A percentile compares a stretch with the other conserved stretches of the same genome.
These are phyloP conservation scores for Thymelicus acteon DNA, from an alignment of 2,888 invertebrate genomes.

Conservation along the genomic window DNA sequence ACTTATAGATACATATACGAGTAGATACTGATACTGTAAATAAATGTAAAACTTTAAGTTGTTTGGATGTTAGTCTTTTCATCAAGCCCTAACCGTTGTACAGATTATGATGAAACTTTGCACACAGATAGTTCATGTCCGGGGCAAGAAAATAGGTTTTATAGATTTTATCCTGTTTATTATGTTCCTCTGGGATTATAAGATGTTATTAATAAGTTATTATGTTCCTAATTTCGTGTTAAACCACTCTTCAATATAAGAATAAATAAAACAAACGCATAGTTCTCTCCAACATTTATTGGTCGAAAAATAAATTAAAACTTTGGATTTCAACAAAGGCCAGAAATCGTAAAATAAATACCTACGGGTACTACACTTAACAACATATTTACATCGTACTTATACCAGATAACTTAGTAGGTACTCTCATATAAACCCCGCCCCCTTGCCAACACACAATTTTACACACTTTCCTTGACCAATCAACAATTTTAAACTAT, in stretches of 20 bases:
- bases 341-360: conserved; percentile 84
- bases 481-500: conserved; percentile 61
- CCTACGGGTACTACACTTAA: conserved; percentile 79
- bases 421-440: conserved; percentile 59
- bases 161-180: no score
- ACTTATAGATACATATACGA: no score
- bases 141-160: no score
- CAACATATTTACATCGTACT: conserved; percentile 77
- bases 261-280: conserved; percentile 44
- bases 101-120: no score
- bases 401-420: conserved; percentile 64
- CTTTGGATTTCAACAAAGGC: conserved; percentile 84
- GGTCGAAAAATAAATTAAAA: conserved; percentile 85
- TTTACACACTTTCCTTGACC: conserved; percentile 60
- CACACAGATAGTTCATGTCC: no score
- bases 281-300: conserved; percentile 85
- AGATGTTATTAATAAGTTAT: no score
- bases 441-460: conserved; percentile 50
- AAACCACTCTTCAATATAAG: background rate
- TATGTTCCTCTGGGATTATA: no score
- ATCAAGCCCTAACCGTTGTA: no score
- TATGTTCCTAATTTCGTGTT: no score
- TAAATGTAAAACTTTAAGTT: no score
- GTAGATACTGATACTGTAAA: no score
- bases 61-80: no score